phyloP scores from a whole-genome alignment of 2,888 invertebrate species.

The Melieria omissa region DNA sequence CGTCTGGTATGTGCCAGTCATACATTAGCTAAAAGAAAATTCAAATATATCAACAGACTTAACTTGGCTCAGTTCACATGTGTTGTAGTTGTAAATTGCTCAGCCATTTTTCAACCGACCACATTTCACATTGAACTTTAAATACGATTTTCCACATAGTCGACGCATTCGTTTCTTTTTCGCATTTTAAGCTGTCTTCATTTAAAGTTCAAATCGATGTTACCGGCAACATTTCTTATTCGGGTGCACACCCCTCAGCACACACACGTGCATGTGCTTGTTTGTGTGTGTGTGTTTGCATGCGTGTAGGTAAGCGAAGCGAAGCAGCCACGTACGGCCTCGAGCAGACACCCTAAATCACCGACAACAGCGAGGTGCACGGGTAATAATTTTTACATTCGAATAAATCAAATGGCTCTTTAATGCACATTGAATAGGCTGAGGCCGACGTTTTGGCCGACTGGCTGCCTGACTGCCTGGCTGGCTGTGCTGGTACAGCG shows the following conservation, averaged over 20 bases:
- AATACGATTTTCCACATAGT: too few species aligned
- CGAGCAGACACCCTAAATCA: constrained; percentile 36
- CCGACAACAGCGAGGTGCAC: constrained; percentile 28
- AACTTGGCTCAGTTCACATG: too few species aligned
- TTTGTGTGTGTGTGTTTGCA: background rate
- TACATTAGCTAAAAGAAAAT: too few species aligned
- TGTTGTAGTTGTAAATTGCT: too few species aligned
- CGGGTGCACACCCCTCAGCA: background rate
- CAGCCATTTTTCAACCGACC: too few species aligned
- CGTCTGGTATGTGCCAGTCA: too few species aligned
- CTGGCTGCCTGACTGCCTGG: background rate
- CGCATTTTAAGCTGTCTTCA: too few species aligned
- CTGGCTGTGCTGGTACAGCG: background rate
- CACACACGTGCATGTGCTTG: background rate
- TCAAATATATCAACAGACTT: too few species aligned
- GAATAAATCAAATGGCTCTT: constrained; percentile 30
- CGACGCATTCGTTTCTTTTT: too few species aligned
- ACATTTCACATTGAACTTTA: too few species aligned
- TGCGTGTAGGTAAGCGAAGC: background rate
- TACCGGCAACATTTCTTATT: background rate
- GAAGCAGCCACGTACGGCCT: constrained; percentile 20
- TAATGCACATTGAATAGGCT: constrained; percentile 4
- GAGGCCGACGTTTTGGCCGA: too few species aligned
- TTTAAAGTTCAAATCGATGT: too few species aligned
- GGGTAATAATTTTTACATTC: constrained; percentile 28